Base-by-base conservation (phyloP, 2,113 vertebrate genomes). In the Neolamprologus fasciatus region DNA sequence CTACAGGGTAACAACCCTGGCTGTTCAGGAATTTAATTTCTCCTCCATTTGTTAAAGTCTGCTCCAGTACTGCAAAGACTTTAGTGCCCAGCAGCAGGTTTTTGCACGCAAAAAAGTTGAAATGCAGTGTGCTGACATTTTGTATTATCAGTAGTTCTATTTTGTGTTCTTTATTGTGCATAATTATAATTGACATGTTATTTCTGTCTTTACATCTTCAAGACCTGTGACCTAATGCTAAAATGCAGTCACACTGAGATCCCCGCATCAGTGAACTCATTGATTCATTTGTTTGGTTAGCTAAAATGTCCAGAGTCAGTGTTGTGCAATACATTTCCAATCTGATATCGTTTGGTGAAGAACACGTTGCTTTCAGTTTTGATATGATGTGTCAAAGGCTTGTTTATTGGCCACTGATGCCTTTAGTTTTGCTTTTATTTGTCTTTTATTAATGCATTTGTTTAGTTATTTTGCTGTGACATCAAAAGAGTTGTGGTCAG, bases 11-110 rank as follows among this genome's bases (percentile, higher is more conserved):
- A 19, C 50, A 47, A 19, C 40, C 68, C 78, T 40, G 61, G 58
- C 28, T 9, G 63, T 40, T 81, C 40, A 13, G 47, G 57, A 80
- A 51, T 86, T 89, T 80, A 78, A 80, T 57, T 76, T 86, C 45
- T 50, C 8, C 81, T 83, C 51, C 31, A 47, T 87, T 91, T 83
- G 84, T 90, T 85, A 87, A 87, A 83, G 21, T 85, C 82, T 85
- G 83, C 81, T 84, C 31, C 35, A 35, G 40, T 51, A 61, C 78
- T 21, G 68, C 80, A 86, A 80, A 91, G 84, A 80, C 78, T 86
- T 82, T 89, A 90, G 92, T 91, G 85, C 89, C 54, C 51, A 89
- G 93, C 90, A 91, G 82, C 90, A 84, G n/a, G 53, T 50, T 78
- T 76, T 78, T 78, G 17, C 26, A 28, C 2, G 40, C 21, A 78